Conservation (phyloP, 2,113 vertebrate species). For the Corvus hawaiiensis region DNA sequence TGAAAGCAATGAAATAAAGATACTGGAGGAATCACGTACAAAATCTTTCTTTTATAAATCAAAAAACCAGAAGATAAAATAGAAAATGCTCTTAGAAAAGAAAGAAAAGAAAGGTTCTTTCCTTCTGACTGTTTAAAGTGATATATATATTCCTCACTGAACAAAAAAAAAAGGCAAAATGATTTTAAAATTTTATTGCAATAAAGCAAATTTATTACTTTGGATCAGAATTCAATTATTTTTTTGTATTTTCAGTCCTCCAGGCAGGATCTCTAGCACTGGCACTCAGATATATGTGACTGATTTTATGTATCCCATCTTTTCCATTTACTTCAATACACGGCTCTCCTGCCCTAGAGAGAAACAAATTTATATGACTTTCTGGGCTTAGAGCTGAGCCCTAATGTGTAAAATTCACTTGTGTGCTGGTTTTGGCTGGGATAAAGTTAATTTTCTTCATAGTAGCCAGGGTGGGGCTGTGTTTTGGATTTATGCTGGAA, state of each 20-base stretch:
- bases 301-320: neutral
- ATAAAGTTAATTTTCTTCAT: neutral
- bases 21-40: neutral
- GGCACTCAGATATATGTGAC: neutral
- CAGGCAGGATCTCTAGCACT: neutral
- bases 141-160: neutral
- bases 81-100: neutral
- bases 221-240: neutral
- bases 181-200: neutral
- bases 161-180: neutral
- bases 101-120: neutral
- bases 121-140: neutral
- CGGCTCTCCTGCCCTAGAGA: neutral
- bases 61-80: neutral
- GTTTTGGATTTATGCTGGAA: neutral
- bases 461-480: neutral
- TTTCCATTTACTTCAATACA: neutral
- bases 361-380: neutral
- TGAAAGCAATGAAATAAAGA: neutral
- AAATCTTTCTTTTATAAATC: neutral
- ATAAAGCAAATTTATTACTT: neutral
- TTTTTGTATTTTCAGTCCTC: neutral
- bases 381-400: neutral
- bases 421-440: neutral
- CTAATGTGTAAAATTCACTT: neutral